These are phyloP conservation scores for Archaeoteleia sp. DNA, from an alignment of 2,888 invertebrate species.

Conservation along the genomic window DNA sequence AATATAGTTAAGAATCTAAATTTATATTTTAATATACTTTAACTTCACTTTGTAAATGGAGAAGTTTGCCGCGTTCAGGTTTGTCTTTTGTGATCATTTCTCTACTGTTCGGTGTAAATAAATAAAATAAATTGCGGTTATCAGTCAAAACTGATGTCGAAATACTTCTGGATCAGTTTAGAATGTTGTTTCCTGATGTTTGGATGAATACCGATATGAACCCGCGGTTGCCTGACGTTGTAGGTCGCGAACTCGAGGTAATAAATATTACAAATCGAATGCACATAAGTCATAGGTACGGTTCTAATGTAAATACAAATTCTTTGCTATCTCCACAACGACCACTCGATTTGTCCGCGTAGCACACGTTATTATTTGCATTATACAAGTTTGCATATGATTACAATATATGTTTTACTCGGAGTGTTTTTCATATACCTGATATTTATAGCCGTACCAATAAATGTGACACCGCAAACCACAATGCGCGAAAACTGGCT, in stretches of 20 bases:
- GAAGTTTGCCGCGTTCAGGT: too few relatives aligned
- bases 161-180: not conserved
- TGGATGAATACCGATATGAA: constrained; percentile 1
- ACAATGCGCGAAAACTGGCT: too few relatives aligned
- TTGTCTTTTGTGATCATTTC: too few relatives aligned
- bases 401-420: constrained; percentile 11
- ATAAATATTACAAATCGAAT: constrained; percentile 59
- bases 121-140: too few relatives aligned
- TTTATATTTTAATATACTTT: too few relatives aligned
- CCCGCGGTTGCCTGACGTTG: constrained; percentile 2
- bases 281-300: constrained; percentile 57
- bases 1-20: too few relatives aligned
- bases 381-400: constrained; percentile 20
- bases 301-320: constrained; percentile 58
- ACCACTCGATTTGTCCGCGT: constrained; percentile 50
- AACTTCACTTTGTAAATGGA: too few relatives aligned
- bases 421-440: too few relatives aligned
- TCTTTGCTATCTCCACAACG: constrained; percentile 52
- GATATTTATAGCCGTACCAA: too few relatives aligned
- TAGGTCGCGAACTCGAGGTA: constrained; percentile 39
- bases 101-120: too few relatives aligned
- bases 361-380: constrained; percentile 26
- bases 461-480: too few relatives aligned
- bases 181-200: constrained; percentile 4
- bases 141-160: not conserved